A percentile compares a stretch with the other conserved stretches of the same genome.
Conservation (phyloP, 1,140 invertebrate species). For the Battus philenor region DNA sequence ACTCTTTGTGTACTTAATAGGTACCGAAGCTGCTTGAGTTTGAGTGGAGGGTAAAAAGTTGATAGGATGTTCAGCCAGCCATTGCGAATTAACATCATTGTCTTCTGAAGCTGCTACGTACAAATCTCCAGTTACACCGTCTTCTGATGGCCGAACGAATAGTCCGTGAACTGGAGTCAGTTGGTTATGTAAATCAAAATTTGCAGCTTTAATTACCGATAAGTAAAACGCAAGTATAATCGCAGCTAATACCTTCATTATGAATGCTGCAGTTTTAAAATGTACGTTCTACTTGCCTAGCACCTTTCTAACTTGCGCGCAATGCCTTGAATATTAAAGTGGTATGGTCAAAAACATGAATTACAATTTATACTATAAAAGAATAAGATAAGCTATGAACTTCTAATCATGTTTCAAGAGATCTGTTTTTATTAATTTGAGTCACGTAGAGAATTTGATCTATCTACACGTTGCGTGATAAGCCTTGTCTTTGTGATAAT, state of each 20-base stretch:
- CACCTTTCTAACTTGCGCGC: not conserved
- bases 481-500: slow-evolving; percentile 7
- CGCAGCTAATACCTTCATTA: slow-evolving; percentile 5
- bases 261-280: too few species aligned
- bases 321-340: slow-evolving; percentile 5
- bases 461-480: slow-evolving; percentile 10
- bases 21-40: slow-evolving; percentile 21
- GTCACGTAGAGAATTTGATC: slow-evolving; percentile 2
- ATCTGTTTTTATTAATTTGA: not conserved
- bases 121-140: slow-evolving; percentile 60
- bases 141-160: slow-evolving; percentile 53
- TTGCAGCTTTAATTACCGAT: slow-evolving; percentile 18
- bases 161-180: slow-evolving; percentile 57
- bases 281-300: too few species aligned
- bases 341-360: not conserved
- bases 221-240: slow-evolving; percentile 1
- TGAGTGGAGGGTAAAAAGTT: slow-evolving; percentile 45
- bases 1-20: slow-evolving; percentile 28
- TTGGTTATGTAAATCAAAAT: slow-evolving; percentile 26
- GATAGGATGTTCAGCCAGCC: slow-evolving; percentile 56
- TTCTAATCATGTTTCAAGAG: slow-evolving; percentile 5
- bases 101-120: slow-evolving; percentile 66
- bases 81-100: slow-evolving; percentile 48
- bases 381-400: slow-evolving; percentile 2
- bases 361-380: slow-evolving; percentile 8